Base-by-base conservation (phyloP, 2,797 vertebrate species). In the Arrhamphus sclerolepis region DNA sequence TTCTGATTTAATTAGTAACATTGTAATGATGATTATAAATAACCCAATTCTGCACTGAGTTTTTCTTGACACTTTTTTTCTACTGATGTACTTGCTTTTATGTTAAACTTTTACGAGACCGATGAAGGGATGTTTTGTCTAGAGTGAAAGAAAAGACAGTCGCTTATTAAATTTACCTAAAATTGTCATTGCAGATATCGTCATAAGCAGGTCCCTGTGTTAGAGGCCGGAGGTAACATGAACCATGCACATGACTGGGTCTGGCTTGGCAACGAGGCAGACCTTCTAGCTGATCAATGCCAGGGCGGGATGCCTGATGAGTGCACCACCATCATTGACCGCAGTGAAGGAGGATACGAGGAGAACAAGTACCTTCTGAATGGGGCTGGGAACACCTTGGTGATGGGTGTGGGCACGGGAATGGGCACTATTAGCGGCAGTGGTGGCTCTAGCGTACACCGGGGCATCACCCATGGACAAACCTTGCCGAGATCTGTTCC, bases 191-290 rank as follows among this genome's bases (percentile, higher is more conserved):
- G 41, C 83, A 91, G 90, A 72, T 98, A 98, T 72, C 93, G 96
- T 60, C 96, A 98, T 92, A 98, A 98, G 89, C 94, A 97, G 72
- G 94, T 97, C 5, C 93, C 96, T 0, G 95, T 95, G 60, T 92
- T 95, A 1, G 96, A 98, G 78, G 95, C 97, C 44, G 95, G 89
- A 14, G 90, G 95, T 77, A 96, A 94, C 88, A 94, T 97, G 84
- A 97, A 98, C 70, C 97, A 99, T 53, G 96, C 97, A 64, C 97
- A 98, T 1, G 97, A 98, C 75, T 99, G 96, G 96, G 96, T 98
- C 63, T 97, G 96, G 96, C 94, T 98, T 2, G 95, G 96, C 58
- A 97, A 96, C 1, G 96, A 97, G 80, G 94, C 95, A 0, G 96
- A 98, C 69, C 93, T 97, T 11, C 71, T 97, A 78, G 94, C 95